Base-by-base conservation (phyloP, 2,797 vertebrate genomes). In the Triplophysa bombifrons region DNA sequence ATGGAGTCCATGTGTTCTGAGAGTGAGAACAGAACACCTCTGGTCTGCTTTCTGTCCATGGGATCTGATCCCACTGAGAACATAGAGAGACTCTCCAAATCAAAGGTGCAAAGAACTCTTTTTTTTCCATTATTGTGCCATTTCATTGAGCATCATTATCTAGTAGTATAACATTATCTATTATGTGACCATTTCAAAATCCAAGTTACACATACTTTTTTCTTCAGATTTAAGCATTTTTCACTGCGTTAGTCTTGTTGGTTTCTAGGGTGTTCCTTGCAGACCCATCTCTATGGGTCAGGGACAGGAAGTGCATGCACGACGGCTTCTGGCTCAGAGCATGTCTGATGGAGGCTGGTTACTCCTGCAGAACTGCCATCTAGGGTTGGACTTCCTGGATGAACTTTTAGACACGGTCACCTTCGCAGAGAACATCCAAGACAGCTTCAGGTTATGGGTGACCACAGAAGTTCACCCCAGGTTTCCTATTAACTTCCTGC, bases 341-440 rank as follows among this genome's bases (percentile, higher is more conserved):
- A 93, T 95, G 91, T 87, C 88, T 34, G 94, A 95, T 2, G 95
- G 95, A 38, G 95, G 95, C 63, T 96, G 95, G 95, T 91, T 96
- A 38, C 93, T 96, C 20, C 92, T 96, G 65, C 95, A 96, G 89
- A 96, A 96, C 88, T 95, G 95, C 67, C 95, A 96, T 85, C 92
- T 96, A 82, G 95, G 95, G 0, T 88, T 96, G 71, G 89, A 92
- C 63, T 96, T 96, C 87, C 90, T 96, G 86, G 89, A 91, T 9
- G 95, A 96, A 83, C 91, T 95, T 83, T 87, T 96, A 86, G 93
- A 94, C 51, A 92, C 90, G 1, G 87, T 96, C n/a, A 85, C 90
- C 44, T n/a, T 61, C 2, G 70, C 87, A 0, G 94, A 94, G 60
- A 84, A 30, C 46, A 70, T 92, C 20, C 90, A 88, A 76, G 88